Evolutionary conservation across 2,797 vertebrate species (phyloP).

Genomic region (Tarsius wallacei): DNA sequence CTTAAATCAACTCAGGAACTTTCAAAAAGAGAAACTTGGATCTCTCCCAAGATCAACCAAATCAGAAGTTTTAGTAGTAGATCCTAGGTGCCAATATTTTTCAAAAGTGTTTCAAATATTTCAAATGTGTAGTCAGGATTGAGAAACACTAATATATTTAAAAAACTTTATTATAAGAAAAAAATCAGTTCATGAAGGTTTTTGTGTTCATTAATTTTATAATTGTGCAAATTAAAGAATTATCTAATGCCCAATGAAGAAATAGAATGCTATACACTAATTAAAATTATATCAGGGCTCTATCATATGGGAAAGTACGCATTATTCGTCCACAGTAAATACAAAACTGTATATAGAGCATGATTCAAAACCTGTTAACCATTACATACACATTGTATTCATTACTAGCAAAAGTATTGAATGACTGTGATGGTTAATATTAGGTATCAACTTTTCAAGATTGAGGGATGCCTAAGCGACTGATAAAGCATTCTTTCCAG

Average conservation of each 20-base stretch:
- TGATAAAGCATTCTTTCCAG: too few relatives aligned
- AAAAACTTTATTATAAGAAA: neutral
- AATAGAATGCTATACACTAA: neutral
- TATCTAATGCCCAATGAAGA: neutral
- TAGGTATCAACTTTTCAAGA: too few relatives aligned
- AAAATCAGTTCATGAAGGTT: neutral
- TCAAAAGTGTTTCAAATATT: neutral
- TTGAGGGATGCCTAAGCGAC: too few relatives aligned
- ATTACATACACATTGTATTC: neutral
- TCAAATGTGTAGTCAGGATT: neutral
- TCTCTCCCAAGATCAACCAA: neutral
- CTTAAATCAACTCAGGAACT: neutral
- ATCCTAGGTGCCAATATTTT: neutral
- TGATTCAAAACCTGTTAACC: constrained; percentile 21
- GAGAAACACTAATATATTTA: neutral
- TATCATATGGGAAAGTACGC: neutral
- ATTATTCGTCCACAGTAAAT: neutral
- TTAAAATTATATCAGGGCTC: neutral
- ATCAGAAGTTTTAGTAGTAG: neutral
- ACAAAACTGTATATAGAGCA: neutral
- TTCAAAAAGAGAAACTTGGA: neutral
- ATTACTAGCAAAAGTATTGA: neutral
- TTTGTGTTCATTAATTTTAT: neutral
- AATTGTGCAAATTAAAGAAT: neutral
- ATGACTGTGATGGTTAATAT: neutral